Base-by-base conservation (phyloP, 1,140 invertebrate genomes). In the Eueides isabella region DNA sequence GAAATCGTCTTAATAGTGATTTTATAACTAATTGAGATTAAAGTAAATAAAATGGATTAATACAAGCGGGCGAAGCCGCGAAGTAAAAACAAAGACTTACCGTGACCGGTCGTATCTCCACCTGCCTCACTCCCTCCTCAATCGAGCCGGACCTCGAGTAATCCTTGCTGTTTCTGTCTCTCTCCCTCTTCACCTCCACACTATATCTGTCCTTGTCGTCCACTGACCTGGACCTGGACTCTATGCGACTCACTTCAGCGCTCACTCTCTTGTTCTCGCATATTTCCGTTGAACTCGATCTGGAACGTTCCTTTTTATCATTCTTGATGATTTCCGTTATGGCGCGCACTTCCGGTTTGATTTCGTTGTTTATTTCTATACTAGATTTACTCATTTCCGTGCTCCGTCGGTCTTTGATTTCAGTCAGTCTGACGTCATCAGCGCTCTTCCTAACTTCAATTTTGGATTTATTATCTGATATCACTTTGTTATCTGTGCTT, bases 31-130 rank as follows among this genome's bases (percentile, higher is more conserved):
- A n/a, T n/a, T n/a, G n/a, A n/a, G n/a, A n/a, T n/a, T n/a, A n/a
- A n/a, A n/a, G n/a, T n/a, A n/a, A n/a, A n/a, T n/a, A n/a, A n/a
- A n/a, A n/a, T n/a, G n/a, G n/a, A n/a, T n/a, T n/a, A n/a, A n/a
- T n/a, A n/a, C n/a, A n/a, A n/a, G n/a, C n/a, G n/a, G n/a, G n/a
- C n/a, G n/a, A n/a, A n/a, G n/a, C n/a, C n/a, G n/a, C n/a, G n/a
- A n/a, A n/a, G n/a, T n/a, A n/a, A n/a, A n/a, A n/a, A n/a, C n/a
- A n/a, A n/a, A 70, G 44, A 82, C 88, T 89, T 65, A 92, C 90
- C 77, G 84, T 80, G 44, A 88, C 83, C 44, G 89, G 86, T 72
- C 85, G 85, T 5, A 92, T 85, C 73, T 90, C 90, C 6, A 91
- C 84, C 5, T 83, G 74, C 67, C 84, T 89, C 69, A 28, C 48